phyloP scores from a whole-genome alignment of 2,797 vertebrate genomes.

The Sebastolobus alascanus region DNA sequence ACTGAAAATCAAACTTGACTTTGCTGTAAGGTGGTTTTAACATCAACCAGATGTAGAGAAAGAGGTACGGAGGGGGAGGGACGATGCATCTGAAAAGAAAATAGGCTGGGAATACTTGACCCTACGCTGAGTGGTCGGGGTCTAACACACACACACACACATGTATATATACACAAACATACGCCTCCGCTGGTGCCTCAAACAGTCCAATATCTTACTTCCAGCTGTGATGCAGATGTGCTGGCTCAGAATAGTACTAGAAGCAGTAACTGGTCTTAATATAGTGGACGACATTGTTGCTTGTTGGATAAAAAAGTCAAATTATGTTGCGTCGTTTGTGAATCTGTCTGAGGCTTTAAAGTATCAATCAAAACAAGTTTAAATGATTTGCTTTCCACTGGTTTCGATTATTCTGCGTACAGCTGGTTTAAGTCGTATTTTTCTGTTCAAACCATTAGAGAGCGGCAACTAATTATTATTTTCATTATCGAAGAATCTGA shows the following conservation, averaged over 20 bases:
- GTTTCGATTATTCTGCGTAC: not conserved
- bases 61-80: slow-evolving; percentile 53
- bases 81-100: slow-evolving; percentile 66
- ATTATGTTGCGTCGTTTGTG: not conserved
- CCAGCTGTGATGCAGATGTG: slow-evolving; percentile 83
- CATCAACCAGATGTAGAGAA: slow-evolving; percentile 70
- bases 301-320: not conserved
- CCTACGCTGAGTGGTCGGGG: slow-evolving; percentile 48
- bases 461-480: fast-evolving
- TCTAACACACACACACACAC: slow-evolving; percentile 25
- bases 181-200: slow-evolving; percentile 39
- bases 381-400: not conserved
- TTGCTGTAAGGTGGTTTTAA: slow-evolving; percentile 57
- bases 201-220: slow-evolving; percentile 44
- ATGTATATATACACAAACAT: slow-evolving; percentile 38
- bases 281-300: not conserved
- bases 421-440: not conserved
- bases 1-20: slow-evolving; percentile 3
- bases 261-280: not conserved
- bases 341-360: not conserved
- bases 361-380: not conserved
- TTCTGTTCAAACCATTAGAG: not conserved
- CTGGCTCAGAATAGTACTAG: slow-evolving; percentile 16
- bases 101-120: slow-evolving; percentile 67
- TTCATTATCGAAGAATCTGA: not conserved